Evolutionary conservation across 2,113 vertebrate species (phyloP).

Genomic region (Zonotrichia leucophrys): DNA sequence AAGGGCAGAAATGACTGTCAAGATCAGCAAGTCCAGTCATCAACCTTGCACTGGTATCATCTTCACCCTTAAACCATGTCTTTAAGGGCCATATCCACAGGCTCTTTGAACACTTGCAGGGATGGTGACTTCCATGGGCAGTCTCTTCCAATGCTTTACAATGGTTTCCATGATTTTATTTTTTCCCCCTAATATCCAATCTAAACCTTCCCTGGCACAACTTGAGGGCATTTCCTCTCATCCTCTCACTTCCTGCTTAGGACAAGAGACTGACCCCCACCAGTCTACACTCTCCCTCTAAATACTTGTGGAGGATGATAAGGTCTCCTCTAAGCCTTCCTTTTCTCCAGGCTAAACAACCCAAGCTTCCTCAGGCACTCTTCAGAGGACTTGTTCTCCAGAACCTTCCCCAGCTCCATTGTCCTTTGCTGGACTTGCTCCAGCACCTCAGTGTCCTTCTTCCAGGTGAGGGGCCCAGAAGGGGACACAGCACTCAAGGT

Average conservation of each 20-base stretch:
- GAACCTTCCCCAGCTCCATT: fast-evolving
- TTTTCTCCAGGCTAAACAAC: neutral
- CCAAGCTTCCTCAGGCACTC: neutral
- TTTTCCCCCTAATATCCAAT: neutral
- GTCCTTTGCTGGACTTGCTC: fast-evolving
- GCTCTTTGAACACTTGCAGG: neutral
- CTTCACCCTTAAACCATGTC: neutral
- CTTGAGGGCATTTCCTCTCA: neutral
- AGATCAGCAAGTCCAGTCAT: neutral
- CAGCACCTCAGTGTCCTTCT: neutral
- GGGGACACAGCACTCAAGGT: fast-evolving
- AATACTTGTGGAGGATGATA: neutral
- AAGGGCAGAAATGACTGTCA: neutral
- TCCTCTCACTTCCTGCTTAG: neutral
- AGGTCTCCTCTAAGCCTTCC: neutral
- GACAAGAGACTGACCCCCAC: neutral
- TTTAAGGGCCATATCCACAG: neutral
- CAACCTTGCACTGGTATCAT: too few species aligned
- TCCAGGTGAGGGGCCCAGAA: too few species aligned
- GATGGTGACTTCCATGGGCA: neutral
- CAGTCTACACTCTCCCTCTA: neutral
- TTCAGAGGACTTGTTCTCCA: neutral
- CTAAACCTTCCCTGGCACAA: neutral
- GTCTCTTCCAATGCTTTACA: neutral
- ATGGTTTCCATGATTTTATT: too few species aligned